Evolutionary conservation across 2,888 invertebrate species (phyloP), one percentile per base, ranked within the genome.

Genomic region (Metacarcinus magister): DNA sequence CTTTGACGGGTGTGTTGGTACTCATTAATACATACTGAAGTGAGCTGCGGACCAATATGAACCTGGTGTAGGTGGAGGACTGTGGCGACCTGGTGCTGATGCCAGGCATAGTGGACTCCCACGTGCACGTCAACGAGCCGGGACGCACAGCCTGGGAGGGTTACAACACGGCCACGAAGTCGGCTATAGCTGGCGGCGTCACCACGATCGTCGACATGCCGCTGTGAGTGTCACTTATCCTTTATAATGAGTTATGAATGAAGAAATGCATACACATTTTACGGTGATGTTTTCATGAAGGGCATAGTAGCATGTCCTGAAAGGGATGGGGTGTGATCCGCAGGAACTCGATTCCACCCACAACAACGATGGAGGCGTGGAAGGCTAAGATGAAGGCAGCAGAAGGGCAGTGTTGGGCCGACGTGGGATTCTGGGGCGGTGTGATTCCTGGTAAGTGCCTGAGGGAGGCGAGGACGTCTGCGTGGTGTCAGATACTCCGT

Each of bases 381-480:
- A 98, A 98, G 97, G 97, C 97, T 0, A 98, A 98, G 97, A 98
- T 98, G 2, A 97, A 97, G 19, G 98, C 98, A 2, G 98, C 98
- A 0, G 97, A 98, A 82, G 98, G 98, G 1, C 97, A 98, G 97
- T 98, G 98, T 44, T 98, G 98, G 97, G 98, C 98, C 0, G 98
- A 98, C 97, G 98, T 98, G 91, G 98, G 98, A 3, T 98, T 98
- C 97, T 98, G 98, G 98, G 98, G 98, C n/a, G 98, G 98, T n/a
- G 98, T 98, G 0, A 98, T 98, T 93, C 98, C 98, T 0, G 98
- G 98, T 96, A n/a, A 67, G 75, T 60, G 54, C 4, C n/a, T 46
- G 39, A n/a, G 46, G 5, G 91, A 44, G 91, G 60, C 60, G n/a
- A 82, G n/a, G n/a, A 7, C 10, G 75, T 82, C 28, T 82, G 82